phyloP scores from a whole-genome alignment of 2,888 invertebrate genomes.

The Rhodophaea formosa region DNA sequence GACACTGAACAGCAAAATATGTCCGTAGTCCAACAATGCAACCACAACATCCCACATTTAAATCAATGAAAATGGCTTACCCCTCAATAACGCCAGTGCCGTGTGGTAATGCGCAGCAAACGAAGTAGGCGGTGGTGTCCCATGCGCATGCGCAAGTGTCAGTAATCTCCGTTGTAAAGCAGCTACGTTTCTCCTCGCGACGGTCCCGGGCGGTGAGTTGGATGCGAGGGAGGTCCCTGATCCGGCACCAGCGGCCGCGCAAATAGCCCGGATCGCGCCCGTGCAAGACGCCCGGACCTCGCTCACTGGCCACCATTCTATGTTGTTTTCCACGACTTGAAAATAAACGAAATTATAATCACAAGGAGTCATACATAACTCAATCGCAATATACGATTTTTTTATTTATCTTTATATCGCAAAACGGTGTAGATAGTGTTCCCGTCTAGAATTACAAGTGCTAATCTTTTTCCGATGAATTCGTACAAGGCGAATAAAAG shows the following conservation, averaged over 20 bases:
- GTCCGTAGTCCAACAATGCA: too few relatives aligned
- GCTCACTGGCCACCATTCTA: conserved; percentile 72
- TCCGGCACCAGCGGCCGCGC: conserved; percentile 55
- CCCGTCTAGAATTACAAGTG: too few relatives aligned
- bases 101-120: conserved; percentile 63
- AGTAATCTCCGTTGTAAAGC: conserved; percentile 65
- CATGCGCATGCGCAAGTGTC: conserved; percentile 61
- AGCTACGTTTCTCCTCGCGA: conserved; percentile 64
- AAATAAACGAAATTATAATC: background rate
- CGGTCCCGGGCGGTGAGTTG: conserved; percentile 34
- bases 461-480: too few relatives aligned
- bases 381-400: too few relatives aligned
- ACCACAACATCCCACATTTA: background rate
- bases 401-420: too few relatives aligned
- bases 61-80: conserved; percentile 27
- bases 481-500: too few relatives aligned
- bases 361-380: too few relatives aligned
- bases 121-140: conserved; percentile 61
- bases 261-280: conserved; percentile 55
- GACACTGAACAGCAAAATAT: too few relatives aligned
- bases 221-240: conserved; percentile 17
- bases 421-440: too few relatives aligned
- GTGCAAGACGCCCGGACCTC: conserved; percentile 67
- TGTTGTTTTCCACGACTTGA: conserved; percentile 46
- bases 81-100: conserved; percentile 64